Evolutionary conservation across 2,113 vertebrate genomes (phyloP).

Genomic region (Thalassarche chlororhynchos): DNA sequence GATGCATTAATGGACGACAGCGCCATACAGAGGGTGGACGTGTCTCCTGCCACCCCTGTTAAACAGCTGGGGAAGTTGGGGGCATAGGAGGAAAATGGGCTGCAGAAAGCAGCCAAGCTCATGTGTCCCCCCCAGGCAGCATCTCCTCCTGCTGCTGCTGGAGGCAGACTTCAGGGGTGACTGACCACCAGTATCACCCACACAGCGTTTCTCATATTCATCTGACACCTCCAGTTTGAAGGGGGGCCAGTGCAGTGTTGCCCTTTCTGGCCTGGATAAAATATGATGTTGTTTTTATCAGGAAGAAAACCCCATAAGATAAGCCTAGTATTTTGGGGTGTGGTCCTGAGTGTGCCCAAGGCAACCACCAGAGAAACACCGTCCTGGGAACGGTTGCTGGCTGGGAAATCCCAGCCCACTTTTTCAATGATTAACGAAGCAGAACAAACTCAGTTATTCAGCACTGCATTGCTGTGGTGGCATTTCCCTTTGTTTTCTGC

Average conservation of each 20-base stretch:
- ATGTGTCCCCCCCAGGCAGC: not conserved
- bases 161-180: not conserved
- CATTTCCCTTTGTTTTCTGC: not conserved
- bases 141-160: not conserved
- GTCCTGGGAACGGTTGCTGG: not conserved
- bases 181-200: not conserved
- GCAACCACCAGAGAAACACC: not conserved
- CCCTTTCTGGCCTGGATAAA: not conserved
- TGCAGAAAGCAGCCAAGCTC: not conserved
- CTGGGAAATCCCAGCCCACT: not conserved
- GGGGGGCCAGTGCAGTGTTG: not conserved
- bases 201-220: rapidly evolving
- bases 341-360: not conserved
- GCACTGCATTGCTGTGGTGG: not conserved
- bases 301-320: not conserved
- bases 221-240: not conserved
- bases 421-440: not conserved
- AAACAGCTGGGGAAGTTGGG: not conserved
- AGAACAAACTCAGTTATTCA: not conserved
- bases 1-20: not conserved
- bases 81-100: not conserved
- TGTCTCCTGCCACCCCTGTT: not conserved
- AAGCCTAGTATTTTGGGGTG: not conserved
- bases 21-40: rapidly evolving
- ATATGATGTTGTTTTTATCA: not conserved